phyloP scores from a whole-genome alignment of 2,888 invertebrate species.

The Acronicta alni region DNA sequence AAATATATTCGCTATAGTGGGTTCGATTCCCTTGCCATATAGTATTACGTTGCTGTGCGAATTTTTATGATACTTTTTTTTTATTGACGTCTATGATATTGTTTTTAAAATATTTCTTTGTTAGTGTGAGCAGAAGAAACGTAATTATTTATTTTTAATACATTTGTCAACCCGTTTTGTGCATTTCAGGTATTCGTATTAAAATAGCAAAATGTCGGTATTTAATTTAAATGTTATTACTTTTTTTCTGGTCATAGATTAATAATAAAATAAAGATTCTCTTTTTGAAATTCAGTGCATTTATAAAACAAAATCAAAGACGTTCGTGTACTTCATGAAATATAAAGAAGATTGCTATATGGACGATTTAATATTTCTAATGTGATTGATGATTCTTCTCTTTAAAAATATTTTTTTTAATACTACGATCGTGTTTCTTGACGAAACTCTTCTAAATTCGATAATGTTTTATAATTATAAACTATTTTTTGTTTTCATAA shows the following conservation, averaged over 20 bases:
- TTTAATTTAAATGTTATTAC: too few species aligned
- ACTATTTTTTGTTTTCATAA: conserved; percentile 20
- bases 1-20: conserved; percentile 1
- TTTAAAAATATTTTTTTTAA: conserved; percentile 38
- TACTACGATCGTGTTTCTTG: conserved; percentile 52
- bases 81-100: conserved; percentile 39
- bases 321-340: conserved; percentile 22
- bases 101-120: conserved; percentile 2
- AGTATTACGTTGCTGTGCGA: conserved; percentile 30
- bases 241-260: not conserved
- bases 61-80: conserved; percentile 27
- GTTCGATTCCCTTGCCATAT: conserved; percentile 36
- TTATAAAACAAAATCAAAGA: conserved; percentile 33
- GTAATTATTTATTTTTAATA: too few species aligned
- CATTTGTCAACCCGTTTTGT: too few species aligned
- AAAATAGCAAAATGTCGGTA: too few species aligned
- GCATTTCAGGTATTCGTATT: too few species aligned
- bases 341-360: conserved; percentile 11
- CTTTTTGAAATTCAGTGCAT: not conserved
- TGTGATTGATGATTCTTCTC: conserved; percentile 24
- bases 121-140: conserved; percentile 6
- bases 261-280: not conserved
- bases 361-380: conserved; percentile 4
- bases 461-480: conserved; percentile 46
- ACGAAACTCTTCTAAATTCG: conserved; percentile 33